Evolutionary conservation across 1,140 invertebrate genomes (phyloP), one percentile per base, ranked within the genome.

Genomic region (Trissolcus basalis): DNA sequence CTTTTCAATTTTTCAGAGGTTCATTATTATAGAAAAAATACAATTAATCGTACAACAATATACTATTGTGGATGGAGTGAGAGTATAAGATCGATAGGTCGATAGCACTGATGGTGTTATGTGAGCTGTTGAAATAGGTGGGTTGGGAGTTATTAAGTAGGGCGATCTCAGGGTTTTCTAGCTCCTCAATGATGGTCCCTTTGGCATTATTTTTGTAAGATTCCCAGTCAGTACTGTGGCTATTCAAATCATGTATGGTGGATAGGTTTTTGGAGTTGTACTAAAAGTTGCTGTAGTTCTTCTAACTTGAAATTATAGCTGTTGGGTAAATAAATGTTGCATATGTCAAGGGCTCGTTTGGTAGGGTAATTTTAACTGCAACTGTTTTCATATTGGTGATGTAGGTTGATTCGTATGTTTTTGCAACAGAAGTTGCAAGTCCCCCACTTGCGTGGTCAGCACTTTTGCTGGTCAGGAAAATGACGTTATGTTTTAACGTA

Each of bases 231-330:
- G 36, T 55, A 53, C 81, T 84, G 41, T 85, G 81, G 16, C 72
- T 77, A 45, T 85, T 86, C 19, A 85, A 85, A 39, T 85, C 82
- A 0, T 81, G 79, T 10, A 82, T 11, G 49, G n/a, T 85, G 47
- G 50, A 68, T 85, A 10, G 77, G 82, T 65, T 67, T 73, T 8
- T 81, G 78, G 35, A 86, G 47, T 81, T 85, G 77, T 7, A 48
- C 44, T 16, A 80, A 67, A 10, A 85, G 14, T 8, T 80, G 32
- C 55, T 77, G 55, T 36, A 85, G 48, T 55, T 78, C 56, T 8
- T 27, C 5, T 32, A 14, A 9, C 19, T 43, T 72, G 12, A 81
- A 49, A 8, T 61, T 44, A n/a, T 73, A 43, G 47, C 61, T 80
- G 53, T 80, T 82, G 5, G 76, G 76, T 2, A 84, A 9, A 51